Evolutionary conservation across 2,113 vertebrate species (phyloP).

Genomic region (Bothrops jararaca): DNA sequence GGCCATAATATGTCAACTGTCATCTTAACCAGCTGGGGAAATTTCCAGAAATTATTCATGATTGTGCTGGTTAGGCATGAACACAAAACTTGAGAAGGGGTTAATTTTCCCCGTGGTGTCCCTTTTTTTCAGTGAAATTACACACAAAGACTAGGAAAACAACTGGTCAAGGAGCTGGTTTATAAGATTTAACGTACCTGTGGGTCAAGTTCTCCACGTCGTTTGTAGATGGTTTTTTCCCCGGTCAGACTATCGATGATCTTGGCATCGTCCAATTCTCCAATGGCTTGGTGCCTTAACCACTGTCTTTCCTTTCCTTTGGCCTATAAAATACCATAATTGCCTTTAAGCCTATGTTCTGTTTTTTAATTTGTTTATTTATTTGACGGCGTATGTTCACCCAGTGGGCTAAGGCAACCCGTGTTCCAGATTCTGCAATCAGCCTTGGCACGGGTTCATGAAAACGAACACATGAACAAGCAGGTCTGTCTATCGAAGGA

Average conservation of each 20-base stretch:
- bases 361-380: neutral
- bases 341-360: neutral
- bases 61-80: neutral
- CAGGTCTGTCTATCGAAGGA: slow-evolving; percentile 14
- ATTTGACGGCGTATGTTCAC: neutral
- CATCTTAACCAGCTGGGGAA: neutral
- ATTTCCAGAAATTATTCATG: neutral
- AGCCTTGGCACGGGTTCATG: slow-evolving; percentile 2
- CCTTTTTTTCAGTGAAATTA: neutral
- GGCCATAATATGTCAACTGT: too few relatives aligned
- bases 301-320: slow-evolving; percentile 97
- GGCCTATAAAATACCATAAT: slow-evolving; percentile 69
- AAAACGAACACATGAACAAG: slow-evolving; percentile 7
- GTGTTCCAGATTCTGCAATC: slow-evolving; percentile 18
- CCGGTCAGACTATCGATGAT: slow-evolving; percentile 95
- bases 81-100: neutral
- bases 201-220: slow-evolving; percentile 88
- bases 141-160: neutral
- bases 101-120: neutral
- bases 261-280: slow-evolving; percentile 93
- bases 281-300: slow-evolving; percentile 89
- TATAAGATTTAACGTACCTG: slow-evolving; percentile 74
- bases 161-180: neutral
- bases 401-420: neutral
- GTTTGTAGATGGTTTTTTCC: slow-evolving; percentile 94